phyloP scores from a whole-genome alignment of 1,140 invertebrate species.

The Galendromus occidentalis region DNA sequence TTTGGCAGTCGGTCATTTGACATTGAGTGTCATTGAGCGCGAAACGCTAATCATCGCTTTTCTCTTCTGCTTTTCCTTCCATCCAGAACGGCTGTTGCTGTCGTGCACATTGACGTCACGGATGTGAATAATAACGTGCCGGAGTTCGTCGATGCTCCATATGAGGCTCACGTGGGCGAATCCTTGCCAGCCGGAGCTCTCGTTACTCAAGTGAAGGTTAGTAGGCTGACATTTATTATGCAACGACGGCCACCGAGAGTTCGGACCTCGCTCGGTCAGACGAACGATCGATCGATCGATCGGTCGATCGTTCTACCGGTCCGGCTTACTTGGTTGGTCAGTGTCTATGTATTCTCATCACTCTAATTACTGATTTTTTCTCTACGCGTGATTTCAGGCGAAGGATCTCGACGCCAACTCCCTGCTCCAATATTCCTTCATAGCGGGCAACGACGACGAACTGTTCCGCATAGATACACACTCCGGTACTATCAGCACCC shows the following conservation, averaged over 20 bases:
- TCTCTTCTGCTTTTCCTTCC: not conserved
- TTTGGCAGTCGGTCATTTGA: no score
- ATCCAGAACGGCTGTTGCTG: slow-evolving; percentile 19
- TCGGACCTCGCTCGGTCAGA: no score
- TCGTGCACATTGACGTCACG: slow-evolving; percentile 23
- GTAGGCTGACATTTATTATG: not conserved
- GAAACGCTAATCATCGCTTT: not conserved
- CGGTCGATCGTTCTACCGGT: no score
- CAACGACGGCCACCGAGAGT: no score
- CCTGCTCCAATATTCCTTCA: slow-evolving; percentile 20
- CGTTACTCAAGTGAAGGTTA: slow-evolving; percentile 21
- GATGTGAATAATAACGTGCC: slow-evolving; percentile 31
- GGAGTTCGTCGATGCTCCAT: slow-evolving; percentile 21
- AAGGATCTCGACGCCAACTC: slow-evolving; percentile 19
- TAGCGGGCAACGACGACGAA: slow-evolving; percentile 23
- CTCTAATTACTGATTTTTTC: not conserved
- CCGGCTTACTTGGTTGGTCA: no score
- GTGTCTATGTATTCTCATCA: no score
- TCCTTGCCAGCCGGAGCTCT: slow-evolving; percentile 22
- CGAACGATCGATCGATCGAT: no score
- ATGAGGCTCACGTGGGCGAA: slow-evolving; percentile 23
- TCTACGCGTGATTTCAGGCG: slow-evolving; percentile 13
- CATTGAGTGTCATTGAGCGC: no score
- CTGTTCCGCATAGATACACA: slow-evolving; percentile 21
- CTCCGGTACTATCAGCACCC: slow-evolving; percentile 21